Conservation (phyloP, 1,140 invertebrate species). For the Drosophila tristis region DNA sequence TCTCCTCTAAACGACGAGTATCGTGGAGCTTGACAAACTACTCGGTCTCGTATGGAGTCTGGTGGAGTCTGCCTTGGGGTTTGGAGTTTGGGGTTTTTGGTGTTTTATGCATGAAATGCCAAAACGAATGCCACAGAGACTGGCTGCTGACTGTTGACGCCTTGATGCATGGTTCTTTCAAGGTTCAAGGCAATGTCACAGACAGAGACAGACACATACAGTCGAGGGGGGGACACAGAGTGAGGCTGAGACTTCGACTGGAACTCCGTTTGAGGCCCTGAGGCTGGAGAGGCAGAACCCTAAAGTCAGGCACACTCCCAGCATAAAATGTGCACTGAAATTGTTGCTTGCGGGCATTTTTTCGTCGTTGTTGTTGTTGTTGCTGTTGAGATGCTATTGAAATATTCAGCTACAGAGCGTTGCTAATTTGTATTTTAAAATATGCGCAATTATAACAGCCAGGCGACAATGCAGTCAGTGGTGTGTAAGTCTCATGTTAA, state of each 20-base stretch:
- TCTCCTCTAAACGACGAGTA: no score
- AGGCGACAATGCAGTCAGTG: conserved; percentile 66
- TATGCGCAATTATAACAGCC: conserved; percentile 78
- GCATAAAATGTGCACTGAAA: conserved; percentile 33
- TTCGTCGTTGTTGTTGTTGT: background rate
- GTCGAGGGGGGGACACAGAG: conserved; percentile 2
- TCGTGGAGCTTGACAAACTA: conserved; percentile 65
- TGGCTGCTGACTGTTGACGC: conserved; percentile 58
- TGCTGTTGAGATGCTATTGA: conserved; percentile 58
- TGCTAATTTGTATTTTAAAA: conserved; percentile 83
- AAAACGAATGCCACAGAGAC: conserved; percentile 58
- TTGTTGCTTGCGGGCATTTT: conserved; percentile 40
- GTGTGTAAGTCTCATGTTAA: conserved; percentile 75
- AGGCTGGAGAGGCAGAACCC: conserved; percentile 15
- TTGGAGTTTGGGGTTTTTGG: conserved; percentile 23
- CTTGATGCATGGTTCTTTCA: conserved; percentile 77
- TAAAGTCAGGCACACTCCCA: conserved; percentile 64
- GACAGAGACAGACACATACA: conserved; percentile 30
- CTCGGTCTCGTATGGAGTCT: conserved; percentile 14
- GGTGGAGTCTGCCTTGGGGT: conserved; percentile 36
- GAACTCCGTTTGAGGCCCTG: background rate
- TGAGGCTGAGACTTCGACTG: conserved; percentile 5
- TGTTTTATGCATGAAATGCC: conserved; percentile 76
- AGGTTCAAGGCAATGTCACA: conserved; percentile 67
- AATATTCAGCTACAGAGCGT: conserved; percentile 74